Percentiles rank a stretch among this genome's conserved stretches.
Evolutionary conservation across 92 coral and sea anemone genomes (phyloP).

Genomic region (Phenganax stokvisi): DNA sequence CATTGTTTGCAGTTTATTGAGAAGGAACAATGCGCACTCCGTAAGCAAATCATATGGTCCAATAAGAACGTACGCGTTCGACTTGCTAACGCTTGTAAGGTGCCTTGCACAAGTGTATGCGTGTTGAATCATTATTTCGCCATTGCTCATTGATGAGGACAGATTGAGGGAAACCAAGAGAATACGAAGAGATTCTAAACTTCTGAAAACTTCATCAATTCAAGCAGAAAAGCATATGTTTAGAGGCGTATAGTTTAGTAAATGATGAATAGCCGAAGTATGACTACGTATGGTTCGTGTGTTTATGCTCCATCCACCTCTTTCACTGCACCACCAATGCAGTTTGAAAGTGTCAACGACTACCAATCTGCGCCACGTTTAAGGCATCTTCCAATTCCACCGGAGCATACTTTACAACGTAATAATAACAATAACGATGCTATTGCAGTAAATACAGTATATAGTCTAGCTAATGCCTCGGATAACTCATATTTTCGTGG

Average conservation of each 20-base stretch:
- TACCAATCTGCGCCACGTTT: conserved; percentile 56
- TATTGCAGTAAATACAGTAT: neutral
- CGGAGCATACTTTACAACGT: conserved; percentile 40
- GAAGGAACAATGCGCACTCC: conserved; percentile 40
- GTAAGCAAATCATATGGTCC: conserved; percentile 39
- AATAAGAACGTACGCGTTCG: conserved; percentile 34
- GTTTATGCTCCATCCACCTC: conserved; percentile 12
- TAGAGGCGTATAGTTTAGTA: neutral
- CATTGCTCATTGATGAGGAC: neutral
- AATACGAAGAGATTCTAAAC: neutral
- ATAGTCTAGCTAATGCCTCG: neutral
- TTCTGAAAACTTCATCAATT: neutral
- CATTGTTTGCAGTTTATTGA: conserved; percentile 44
- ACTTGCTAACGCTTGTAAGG: conserved; percentile 21
- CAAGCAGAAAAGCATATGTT: neutral
- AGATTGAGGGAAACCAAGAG: neutral
- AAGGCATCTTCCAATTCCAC: conserved; percentile 75
- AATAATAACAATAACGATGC: conserved; percentile 11
- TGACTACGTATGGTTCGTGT: conserved; percentile 18
- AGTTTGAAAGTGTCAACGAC: conserved; percentile 36
- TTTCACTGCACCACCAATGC: conserved; percentile 4
- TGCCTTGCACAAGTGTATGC: neutral
- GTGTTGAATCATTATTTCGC: conserved; percentile 3
- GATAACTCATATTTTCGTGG: conserved; percentile 11
- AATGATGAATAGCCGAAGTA: conserved; percentile 14